phyloP scores from a whole-genome alignment of 2,797 vertebrate species.

The Malurus leucopterus region DNA sequence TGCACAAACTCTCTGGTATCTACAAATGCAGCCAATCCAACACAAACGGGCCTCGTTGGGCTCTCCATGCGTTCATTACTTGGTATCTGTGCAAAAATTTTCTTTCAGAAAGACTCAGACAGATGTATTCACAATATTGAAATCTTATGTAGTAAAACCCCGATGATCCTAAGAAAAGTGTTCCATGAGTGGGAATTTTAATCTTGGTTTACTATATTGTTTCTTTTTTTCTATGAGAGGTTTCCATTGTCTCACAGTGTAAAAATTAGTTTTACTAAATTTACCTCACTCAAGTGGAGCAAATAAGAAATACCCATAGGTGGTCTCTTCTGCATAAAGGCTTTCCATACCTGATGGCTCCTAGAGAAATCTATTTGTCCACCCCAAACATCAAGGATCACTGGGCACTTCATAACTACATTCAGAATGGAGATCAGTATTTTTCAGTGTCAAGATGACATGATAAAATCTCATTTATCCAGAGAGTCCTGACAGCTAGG shows the following conservation, averaged over 20 bases:
- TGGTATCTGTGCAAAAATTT: not conserved
- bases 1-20: not conserved
- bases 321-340: not conserved
- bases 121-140: not conserved
- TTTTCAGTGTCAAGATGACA: conserved; percentile 38
- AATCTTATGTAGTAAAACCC: not conserved
- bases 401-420: conserved; percentile 3
- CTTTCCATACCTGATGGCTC: not conserved
- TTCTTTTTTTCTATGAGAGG: not conserved
- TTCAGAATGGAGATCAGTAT: conserved; percentile 2
- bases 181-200: not conserved
- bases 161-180: not conserved
- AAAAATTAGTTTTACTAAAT: not conserved
- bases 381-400: not conserved
- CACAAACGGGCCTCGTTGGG: not conserved
- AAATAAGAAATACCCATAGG: not conserved
- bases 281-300: not conserved
- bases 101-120: not conserved
- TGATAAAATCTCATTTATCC: conserved; percentile 36
- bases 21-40: not conserved
- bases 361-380: conserved; percentile 27
- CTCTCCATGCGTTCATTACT: not conserved
- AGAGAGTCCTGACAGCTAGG: conserved; percentile 24
- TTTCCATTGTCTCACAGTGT: conserved; percentile 8
- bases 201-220: not conserved